Conservation (phyloP, 2,113 vertebrate genomes). For the Cercocebus atys region DNA sequence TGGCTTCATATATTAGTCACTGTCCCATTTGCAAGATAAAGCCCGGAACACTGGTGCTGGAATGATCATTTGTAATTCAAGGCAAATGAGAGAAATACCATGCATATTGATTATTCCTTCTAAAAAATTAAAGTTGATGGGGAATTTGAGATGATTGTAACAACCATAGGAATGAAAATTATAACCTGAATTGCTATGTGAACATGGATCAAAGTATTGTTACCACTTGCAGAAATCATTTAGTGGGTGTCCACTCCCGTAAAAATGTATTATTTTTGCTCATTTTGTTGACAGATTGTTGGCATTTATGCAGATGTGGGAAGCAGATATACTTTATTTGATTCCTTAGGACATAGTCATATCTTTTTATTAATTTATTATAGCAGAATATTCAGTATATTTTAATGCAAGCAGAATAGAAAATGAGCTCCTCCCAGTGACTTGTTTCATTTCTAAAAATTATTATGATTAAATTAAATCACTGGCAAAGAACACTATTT, state of each 20-base stretch:
- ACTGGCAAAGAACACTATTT: neutral
- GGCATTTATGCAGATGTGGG: neutral
- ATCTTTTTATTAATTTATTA: constrained; percentile 53
- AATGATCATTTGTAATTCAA: constrained; percentile 61
- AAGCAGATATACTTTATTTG: neutral
- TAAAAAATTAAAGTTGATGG: constrained; percentile 59
- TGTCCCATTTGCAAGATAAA: constrained; percentile 60
- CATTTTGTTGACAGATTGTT: constrained; percentile 50
- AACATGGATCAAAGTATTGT: constrained; percentile 39
- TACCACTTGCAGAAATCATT: constrained; percentile 40
- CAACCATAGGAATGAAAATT: constrained; percentile 45
- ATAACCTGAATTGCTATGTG: constrained; percentile 8
- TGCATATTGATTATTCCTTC: constrained; percentile 29
- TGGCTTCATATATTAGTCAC: constrained; percentile 43
- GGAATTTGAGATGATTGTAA: neutral
- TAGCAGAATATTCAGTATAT: neutral
- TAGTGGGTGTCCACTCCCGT: neutral
- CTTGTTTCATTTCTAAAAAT: neutral
- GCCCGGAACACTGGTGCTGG: neutral
- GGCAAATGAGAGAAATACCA: constrained; percentile 43
- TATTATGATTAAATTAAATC: constrained; percentile 11
- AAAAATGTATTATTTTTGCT: constrained; percentile 35
- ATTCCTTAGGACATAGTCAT: neutral
- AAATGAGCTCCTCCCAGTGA: neutral
- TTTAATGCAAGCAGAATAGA: constrained; percentile 3